These are phyloP conservation scores for Bergia sp. DNA, from an alignment of 92 coral and sea anemone genomes.

Conservation along the genomic window DNA sequence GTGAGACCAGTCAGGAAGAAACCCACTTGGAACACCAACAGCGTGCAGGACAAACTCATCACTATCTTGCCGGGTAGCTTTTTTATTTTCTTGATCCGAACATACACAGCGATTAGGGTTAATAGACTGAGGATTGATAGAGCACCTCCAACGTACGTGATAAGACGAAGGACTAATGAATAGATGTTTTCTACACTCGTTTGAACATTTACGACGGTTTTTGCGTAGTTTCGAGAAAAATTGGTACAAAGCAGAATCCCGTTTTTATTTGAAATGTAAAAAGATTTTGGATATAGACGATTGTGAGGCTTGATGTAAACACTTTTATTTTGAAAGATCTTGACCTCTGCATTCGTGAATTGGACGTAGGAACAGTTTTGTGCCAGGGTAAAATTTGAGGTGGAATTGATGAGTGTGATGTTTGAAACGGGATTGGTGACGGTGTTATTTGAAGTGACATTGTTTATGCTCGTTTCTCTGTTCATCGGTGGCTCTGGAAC, in stretches of 20 bases:
- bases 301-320: neutral
- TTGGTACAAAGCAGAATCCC: neutral
- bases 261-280: neutral
- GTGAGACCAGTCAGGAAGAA: no score
- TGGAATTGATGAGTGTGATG: neutral
- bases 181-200: neutral
- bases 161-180: neutral
- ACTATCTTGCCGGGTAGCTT: no score
- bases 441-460: neutral
- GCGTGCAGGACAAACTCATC: no score
- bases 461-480: neutral
- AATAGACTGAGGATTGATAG: no score
- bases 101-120: no score
- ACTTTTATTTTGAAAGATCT: neutral
- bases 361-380: neutral
- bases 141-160: no score
- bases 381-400: neutral
- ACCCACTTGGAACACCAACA: no score
- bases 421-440: neutral
- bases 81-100: no score
- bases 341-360: neutral
- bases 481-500: neutral
- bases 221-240: no score
- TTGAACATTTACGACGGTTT: neutral
- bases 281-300: neutral